Conservation (phyloP, 1,140 invertebrate genomes). For the Drosophila seguyi region DNA sequence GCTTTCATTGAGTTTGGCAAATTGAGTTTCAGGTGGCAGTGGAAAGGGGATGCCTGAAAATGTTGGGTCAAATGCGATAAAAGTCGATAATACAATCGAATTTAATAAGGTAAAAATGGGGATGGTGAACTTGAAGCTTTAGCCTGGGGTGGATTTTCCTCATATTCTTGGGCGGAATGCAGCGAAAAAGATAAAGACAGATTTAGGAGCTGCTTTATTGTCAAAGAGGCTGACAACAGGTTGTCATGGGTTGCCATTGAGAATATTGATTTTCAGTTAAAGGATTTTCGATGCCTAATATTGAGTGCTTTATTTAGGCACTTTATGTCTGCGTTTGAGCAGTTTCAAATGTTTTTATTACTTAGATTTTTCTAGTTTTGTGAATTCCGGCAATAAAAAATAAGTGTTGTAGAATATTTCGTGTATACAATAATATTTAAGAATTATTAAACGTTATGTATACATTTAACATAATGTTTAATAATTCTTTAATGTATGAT, state of each 20-base stretch:
- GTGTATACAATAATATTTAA: too few species aligned
- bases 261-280: constrained; percentile 54
- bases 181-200: constrained; percentile 1
- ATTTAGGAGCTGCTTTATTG: constrained; percentile 41
- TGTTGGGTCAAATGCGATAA: constrained; percentile 77
- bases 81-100: constrained; percentile 77
- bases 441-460: too few species aligned
- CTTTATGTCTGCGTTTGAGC: too few species aligned
- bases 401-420: too few species aligned
- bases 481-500: not conserved
- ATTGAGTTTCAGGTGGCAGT: constrained; percentile 63
- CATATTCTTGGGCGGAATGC: constrained; percentile 10
- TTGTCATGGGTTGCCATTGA: constrained; percentile 59
- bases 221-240: constrained; percentile 71
- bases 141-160: constrained; percentile 38
- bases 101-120: constrained; percentile 73
- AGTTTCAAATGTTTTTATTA: not conserved
- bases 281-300: constrained; percentile 14
- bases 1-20: constrained; percentile 59
- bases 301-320: constrained; percentile 6
- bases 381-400: not conserved
- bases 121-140: constrained; percentile 16
- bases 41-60: constrained; percentile 18
- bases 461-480: too few species aligned
- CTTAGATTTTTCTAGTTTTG: not conserved